phyloP scores from a whole-genome alignment of 2,113 vertebrate genomes.

The Delphinapterus leucas region DNA sequence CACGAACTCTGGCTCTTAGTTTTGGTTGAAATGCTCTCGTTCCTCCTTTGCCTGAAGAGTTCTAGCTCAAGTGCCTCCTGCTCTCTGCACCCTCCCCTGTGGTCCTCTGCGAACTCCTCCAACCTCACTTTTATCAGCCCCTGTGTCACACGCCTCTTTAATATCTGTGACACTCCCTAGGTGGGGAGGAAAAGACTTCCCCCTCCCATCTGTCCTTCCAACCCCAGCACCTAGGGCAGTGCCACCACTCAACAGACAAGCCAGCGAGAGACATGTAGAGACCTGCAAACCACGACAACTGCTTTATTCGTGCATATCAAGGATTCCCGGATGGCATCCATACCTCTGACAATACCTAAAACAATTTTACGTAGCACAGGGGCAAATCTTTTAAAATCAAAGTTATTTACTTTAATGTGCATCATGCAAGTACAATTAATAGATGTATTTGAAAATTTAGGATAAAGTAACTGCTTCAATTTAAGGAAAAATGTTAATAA shows the following conservation, averaged over 20 bases:
- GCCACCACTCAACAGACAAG: rapidly evolving
- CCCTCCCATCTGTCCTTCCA: rapidly evolving
- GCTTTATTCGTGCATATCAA: rapidly evolving
- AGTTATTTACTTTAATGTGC: neutral
- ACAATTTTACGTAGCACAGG: rapidly evolving
- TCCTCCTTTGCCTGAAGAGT: neutral
- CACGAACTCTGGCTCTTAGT: neutral
- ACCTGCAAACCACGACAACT: neutral
- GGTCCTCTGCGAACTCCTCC: rapidly evolving
- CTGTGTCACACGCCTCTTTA: neutral
- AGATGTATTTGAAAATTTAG: too few species aligned
- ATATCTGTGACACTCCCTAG: neutral
- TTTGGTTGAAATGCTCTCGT: neutral
- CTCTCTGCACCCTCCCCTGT: too few species aligned
- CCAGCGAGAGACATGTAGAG: rapidly evolving
- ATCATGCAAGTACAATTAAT: too few species aligned
- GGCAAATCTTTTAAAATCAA: neutral
- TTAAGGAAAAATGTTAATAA: neutral
- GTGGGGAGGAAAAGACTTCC: neutral
- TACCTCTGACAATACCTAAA: neutral
- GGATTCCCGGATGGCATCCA: too few species aligned
- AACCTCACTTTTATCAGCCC: neutral
- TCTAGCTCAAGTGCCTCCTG: neutral
- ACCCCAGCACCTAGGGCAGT: rapidly evolving
- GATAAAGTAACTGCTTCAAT: neutral